Conservation (phyloP, 2,888 invertebrate species). For the Ochlodes sylvanus region DNA sequence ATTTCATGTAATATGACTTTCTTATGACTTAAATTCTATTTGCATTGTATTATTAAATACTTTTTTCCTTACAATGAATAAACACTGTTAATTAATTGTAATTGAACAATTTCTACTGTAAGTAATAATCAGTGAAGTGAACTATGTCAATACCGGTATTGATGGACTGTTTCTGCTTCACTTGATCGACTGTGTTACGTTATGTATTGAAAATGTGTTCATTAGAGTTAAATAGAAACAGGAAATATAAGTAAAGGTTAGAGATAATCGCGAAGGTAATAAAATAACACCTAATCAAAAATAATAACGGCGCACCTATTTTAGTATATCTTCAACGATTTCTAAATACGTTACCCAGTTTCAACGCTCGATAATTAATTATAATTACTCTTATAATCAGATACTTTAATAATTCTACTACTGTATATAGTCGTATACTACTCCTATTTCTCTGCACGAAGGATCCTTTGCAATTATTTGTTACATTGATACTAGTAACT, state of each 20-base stretch:
- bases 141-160: constrained; percentile 5
- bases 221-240: not conserved
- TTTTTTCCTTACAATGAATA: not conserved
- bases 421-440: not conserved
- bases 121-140: not conserved
- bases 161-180: not conserved
- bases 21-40: not conserved
- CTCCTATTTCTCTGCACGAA: not conserved
- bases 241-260: constrained; percentile 20
- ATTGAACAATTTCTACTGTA: not conserved
- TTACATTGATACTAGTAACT: constrained; percentile 9
- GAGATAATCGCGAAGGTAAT: constrained; percentile 18
- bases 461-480: constrained; percentile 1
- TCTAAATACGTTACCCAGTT: constrained; percentile 38
- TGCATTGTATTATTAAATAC: not conserved
- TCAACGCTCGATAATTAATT: constrained; percentile 39
- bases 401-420: constrained; percentile 36
- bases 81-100: not conserved
- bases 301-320: constrained; percentile 28
- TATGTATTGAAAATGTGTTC: not conserved
- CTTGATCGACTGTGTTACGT: not conserved
- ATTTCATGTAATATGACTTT: too few species aligned
- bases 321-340: constrained; percentile 37
- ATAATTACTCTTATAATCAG: constrained; percentile 34
- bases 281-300: constrained; percentile 31